phyloP scores from a whole-genome alignment of 2,888 invertebrate species.

The Drosophila rellima region DNA sequence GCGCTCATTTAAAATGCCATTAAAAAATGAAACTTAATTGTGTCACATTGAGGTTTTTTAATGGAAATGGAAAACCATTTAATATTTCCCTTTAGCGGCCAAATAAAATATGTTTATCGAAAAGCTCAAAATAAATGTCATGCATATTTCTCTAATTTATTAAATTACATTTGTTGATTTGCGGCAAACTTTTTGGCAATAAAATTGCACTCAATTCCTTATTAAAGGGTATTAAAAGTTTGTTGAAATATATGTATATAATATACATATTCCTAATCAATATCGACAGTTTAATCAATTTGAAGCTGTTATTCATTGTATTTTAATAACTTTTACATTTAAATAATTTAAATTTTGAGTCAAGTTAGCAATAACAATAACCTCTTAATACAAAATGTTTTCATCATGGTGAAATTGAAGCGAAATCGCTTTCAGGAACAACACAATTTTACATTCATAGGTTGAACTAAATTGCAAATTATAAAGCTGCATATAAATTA shows the following conservation, averaged over 20 bases:
- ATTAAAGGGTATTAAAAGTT: not conserved
- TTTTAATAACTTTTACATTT: too few species aligned
- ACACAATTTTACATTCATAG: constrained; percentile 5
- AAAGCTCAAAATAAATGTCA: not conserved
- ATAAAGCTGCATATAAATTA: constrained; percentile 67
- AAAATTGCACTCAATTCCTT: not conserved
- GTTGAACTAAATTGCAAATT: constrained; percentile 30
- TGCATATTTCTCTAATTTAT: not conserved
- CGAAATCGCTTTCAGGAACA: not conserved
- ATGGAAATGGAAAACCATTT: too few species aligned
- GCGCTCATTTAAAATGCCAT: constrained; percentile 35
- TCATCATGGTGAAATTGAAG: not conserved
- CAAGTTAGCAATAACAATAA: not conserved
- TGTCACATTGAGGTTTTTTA: not conserved
- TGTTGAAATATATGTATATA: not conserved
- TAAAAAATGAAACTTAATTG: constrained; percentile 27
- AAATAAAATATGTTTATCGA: not conserved
- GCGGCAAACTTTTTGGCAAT: not conserved
- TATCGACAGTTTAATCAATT: too few species aligned
- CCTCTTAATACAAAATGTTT: not conserved
- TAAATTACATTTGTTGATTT: not conserved
- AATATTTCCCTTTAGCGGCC: constrained; percentile 7
- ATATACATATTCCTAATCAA: too few species aligned
- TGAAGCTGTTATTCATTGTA: too few species aligned
- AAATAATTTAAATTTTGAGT: too few species aligned